Evolutionary conservation across 2,113 vertebrate species (phyloP).

Genomic region (Myrmophylax atrothorax): DNA sequence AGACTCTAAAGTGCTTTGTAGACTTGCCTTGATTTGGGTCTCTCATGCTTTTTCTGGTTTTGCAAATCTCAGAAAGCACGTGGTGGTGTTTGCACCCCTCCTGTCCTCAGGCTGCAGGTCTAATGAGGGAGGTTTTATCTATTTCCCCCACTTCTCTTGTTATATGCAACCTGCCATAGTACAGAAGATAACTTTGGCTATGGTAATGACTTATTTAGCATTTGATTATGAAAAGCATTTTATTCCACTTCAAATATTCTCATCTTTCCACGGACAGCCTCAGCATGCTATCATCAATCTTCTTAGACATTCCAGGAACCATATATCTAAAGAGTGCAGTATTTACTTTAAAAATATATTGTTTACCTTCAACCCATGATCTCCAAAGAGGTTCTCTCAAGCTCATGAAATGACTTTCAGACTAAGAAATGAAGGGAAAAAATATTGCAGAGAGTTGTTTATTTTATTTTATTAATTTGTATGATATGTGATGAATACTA

Average conservation of each 20-base stretch:
- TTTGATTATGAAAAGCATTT: slow-evolving; percentile 28
- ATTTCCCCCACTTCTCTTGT: background rate
- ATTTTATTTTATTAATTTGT: background rate
- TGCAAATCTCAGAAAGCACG: fast-evolving
- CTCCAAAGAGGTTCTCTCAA: background rate
- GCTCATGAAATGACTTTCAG: background rate
- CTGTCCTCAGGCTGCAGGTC: background rate
- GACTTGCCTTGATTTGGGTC: background rate
- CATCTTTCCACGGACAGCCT: background rate
- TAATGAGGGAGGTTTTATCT: background rate
- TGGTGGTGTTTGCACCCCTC: background rate
- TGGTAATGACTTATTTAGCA: slow-evolving; percentile 21
- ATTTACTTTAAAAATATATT: slow-evolving; percentile 13
- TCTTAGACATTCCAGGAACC: background rate
- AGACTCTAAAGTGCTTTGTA: background rate
- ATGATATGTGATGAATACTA: background rate
- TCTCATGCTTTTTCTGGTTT: background rate
- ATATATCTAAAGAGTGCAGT: background rate
- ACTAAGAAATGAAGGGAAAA: background rate
- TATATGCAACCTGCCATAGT: background rate
- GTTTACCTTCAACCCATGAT: background rate
- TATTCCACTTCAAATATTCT: slow-evolving; percentile 13
- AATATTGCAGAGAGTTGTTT: background rate
- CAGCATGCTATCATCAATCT: background rate
- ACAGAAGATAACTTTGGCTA: background rate